Evolutionary conservation across 2,888 invertebrate genomes (phyloP).

Genomic region (Rhagium mordax): DNA sequence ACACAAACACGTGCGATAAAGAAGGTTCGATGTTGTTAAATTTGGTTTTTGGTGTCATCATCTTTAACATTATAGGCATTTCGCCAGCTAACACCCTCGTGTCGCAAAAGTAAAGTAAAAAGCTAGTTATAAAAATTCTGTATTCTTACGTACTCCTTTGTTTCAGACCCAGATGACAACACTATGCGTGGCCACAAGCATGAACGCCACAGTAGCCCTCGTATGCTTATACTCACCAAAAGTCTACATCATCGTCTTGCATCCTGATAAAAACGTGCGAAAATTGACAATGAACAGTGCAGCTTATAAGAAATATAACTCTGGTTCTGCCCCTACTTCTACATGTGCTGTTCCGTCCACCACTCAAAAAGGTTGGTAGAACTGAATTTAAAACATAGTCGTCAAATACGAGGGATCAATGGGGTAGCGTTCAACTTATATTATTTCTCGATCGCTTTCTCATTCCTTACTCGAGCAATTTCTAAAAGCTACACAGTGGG

Average conservation of each 20-base stretch:
- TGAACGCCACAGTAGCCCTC: conserved; percentile 80
- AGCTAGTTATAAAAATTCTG: not conserved
- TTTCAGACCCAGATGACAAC: conserved; percentile 79
- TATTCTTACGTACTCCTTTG: conserved; percentile 23
- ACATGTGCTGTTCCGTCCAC: conserved; percentile 48
- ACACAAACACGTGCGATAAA: no score
- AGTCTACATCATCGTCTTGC: conserved; percentile 81
- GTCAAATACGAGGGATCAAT: not conserved
- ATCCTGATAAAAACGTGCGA: conserved; percentile 83
- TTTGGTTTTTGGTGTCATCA: no score
- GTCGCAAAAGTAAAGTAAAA: no score
- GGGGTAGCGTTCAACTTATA: not conserved
- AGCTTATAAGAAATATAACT: conserved; percentile 64
- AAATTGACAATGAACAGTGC: conserved; percentile 70
- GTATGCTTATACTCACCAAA: conserved; percentile 82
- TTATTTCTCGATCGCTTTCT: not conserved
- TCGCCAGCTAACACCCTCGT: no score
- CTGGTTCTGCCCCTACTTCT: conserved; percentile 61
- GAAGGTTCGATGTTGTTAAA: no score
- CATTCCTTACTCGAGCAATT: not conserved
- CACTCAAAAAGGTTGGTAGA: conserved; percentile 53
- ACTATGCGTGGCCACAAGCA: conserved; percentile 79
- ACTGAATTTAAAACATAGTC: conserved; percentile 26
- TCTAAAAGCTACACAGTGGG: not conserved
- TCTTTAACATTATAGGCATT: no score